Percentiles rank a stretch among this genome's conserved stretches.
phyloP scores from a whole-genome alignment of 1,140 invertebrate genomes.

The Tetramorium alpestre region DNA sequence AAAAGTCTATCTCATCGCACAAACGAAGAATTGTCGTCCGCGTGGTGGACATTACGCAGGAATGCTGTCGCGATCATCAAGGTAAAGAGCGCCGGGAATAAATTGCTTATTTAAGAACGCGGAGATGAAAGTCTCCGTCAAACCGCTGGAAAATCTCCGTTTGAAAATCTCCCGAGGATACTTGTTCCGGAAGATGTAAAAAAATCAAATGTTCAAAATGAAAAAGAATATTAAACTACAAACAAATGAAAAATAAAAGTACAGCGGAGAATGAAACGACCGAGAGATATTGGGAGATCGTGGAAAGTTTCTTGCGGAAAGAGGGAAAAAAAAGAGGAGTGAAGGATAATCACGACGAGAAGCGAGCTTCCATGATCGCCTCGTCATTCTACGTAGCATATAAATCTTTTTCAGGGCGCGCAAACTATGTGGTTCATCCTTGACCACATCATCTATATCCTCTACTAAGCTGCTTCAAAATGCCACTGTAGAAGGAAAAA shows the following conservation, averaged over 20 bases:
- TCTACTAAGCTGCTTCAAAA: conserved; percentile 33
- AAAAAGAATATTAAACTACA: not conserved
- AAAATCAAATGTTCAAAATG: conserved; percentile 11
- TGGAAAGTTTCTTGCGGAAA: conserved; percentile 3
- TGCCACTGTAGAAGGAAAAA: conserved; percentile 6
- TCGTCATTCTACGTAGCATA: conserved; percentile 43
- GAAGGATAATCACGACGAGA: conserved; percentile 28
- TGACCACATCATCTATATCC: conserved; percentile 35
- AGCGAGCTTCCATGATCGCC: conserved; percentile 30
- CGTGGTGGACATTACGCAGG: conserved; percentile 10
- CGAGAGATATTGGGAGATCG: not conserved
- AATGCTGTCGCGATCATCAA: conserved; percentile 10
- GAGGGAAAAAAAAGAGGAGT: not conserved
- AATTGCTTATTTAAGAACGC: conserved; percentile 9
- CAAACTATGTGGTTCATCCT: conserved; percentile 49
- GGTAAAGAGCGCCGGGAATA: not conserved
- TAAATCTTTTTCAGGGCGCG: conserved; percentile 30
- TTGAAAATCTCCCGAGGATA: not conserved
- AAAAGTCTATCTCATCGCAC: not conserved
- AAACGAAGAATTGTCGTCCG: conserved; percentile 44
- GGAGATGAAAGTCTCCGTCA: not conserved
- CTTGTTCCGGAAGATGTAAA: not conserved
- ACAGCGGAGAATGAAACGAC: not conserved
- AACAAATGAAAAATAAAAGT: not conserved
- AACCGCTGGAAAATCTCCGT: not conserved